These are phyloP conservation scores for Papilio gigon DNA, from an alignment of 2,888 invertebrate species.

Conservation along the genomic window DNA sequence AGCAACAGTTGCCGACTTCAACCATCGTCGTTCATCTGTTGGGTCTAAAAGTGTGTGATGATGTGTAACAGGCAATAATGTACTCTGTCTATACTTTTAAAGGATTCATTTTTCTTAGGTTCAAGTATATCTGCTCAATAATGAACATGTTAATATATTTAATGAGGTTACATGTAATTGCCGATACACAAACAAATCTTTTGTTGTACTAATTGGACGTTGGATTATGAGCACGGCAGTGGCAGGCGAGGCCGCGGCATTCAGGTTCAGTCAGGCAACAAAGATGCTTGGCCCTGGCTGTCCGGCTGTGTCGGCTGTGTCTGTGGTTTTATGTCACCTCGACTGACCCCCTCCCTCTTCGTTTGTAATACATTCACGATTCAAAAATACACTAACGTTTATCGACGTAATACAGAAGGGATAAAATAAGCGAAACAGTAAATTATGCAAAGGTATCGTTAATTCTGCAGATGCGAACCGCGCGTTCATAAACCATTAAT, in stretches of 20 bases:
- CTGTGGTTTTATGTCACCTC: constrained; percentile 29
- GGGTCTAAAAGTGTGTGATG: too few species aligned
- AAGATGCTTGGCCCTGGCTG: constrained; percentile 24
- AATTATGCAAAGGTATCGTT: background rate
- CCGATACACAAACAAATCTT: constrained; percentile 9
- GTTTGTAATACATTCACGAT: background rate
- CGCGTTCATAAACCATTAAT: constrained; percentile 3
- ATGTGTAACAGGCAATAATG: too few species aligned
- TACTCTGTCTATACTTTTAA: background rate
- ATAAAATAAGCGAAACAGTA: background rate
- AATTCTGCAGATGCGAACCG: background rate
- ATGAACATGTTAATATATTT: constrained; percentile 12
- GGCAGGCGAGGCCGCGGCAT: constrained; percentile 35
- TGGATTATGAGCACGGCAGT: constrained; percentile 9
- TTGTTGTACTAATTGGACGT: constrained; percentile 23
- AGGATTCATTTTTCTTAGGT: background rate
- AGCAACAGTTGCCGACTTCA: constrained; percentile 52
- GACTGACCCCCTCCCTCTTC: constrained; percentile 13
- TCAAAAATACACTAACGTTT: background rate
- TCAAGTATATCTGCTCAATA: background rate
- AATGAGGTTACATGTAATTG: constrained; percentile 25
- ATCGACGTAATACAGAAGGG: background rate
- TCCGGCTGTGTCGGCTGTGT: constrained; percentile 11
- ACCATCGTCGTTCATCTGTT: too few species aligned
- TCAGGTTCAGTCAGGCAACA: constrained; percentile 27